Evolutionary conservation across 1,140 invertebrate species (phyloP).

Genomic region (Drosophila kohkoa): DNA sequence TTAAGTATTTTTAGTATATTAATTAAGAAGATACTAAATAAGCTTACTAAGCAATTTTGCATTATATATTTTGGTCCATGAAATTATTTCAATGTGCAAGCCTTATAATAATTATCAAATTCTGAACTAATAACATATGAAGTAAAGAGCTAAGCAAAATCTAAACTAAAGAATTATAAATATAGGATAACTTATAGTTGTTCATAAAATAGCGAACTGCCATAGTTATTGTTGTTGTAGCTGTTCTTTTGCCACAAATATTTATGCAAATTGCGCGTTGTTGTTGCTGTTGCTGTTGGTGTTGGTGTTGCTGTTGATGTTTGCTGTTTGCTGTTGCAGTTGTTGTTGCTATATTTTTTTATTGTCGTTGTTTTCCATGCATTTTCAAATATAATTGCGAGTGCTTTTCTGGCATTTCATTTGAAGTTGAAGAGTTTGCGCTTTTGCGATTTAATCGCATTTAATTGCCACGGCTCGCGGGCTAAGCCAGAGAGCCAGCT

Average conservation of each 20-base stretch:
- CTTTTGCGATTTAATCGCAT: conserved; percentile 77
- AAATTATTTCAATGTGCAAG: too few relatives aligned
- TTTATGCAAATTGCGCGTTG: conserved; percentile 72
- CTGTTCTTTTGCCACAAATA: conserved; percentile 71
- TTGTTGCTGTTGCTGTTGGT: conserved; percentile 23
- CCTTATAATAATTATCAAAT: too few relatives aligned
- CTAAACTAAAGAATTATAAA: not conserved
- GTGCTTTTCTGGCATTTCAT: conserved; percentile 68
- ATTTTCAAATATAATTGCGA: conserved; percentile 81
- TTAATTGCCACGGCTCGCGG: conserved; percentile 72
- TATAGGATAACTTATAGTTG: conserved; percentile 13
- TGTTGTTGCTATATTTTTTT: conserved; percentile 72
- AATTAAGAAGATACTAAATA: too few relatives aligned
- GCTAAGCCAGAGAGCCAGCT: conserved; percentile 32
- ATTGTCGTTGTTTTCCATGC: conserved; percentile 56
- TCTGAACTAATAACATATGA: too few relatives aligned
- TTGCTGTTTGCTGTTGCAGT: conserved; percentile 40
- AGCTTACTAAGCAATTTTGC: too few relatives aligned
- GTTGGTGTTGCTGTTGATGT: conserved; percentile 1
- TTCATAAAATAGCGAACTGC: not conserved
- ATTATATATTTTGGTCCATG: too few relatives aligned
- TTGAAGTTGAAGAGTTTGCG: conserved; percentile 70
- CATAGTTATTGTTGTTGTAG: conserved; percentile 13
- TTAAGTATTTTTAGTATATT: too few relatives aligned
- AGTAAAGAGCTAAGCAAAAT: not conserved